phyloP scores from a whole-genome alignment of 2,797 vertebrate genomes.

The Urosaurus nigricauda region DNA sequence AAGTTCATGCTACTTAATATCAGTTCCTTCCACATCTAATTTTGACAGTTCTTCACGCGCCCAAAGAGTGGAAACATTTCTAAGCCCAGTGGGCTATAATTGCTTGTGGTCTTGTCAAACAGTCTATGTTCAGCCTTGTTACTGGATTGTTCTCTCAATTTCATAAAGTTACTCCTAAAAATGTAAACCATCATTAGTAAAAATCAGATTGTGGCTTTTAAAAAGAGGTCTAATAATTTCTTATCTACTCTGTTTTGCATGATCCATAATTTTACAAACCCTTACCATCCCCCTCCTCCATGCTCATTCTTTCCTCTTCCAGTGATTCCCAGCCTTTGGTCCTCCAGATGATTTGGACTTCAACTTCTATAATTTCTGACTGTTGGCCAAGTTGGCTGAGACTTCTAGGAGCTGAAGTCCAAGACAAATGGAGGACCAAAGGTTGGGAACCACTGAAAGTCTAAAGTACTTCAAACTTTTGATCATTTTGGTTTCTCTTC shows the following conservation, averaged over 20 bases:
- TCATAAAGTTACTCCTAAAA: background rate
- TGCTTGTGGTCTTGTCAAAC: no score
- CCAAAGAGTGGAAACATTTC: background rate
- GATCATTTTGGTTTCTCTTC: background rate
- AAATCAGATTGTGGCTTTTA: background rate
- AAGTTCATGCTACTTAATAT: background rate
- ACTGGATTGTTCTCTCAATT: background rate
- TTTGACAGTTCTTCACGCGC: background rate
- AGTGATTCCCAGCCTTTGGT: no score
- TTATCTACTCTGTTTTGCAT: background rate
- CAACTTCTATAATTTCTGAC: no score
- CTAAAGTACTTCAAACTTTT: background rate
- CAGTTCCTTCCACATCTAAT: background rate
- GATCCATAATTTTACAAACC: background rate
- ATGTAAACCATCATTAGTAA: background rate
- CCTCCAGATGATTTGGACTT: no score
- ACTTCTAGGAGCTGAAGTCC: no score
- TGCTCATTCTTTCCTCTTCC: background rate
- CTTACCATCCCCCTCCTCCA: background rate
- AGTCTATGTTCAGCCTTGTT: background rate
- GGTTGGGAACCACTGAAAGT: no score
- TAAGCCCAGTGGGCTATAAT: background rate
- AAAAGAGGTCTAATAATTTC: background rate
- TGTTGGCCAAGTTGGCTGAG: no score
- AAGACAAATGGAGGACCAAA: no score